These are phyloP conservation scores for Petrosia ficiformis DNA, from an alignment of 37 sponge, comb jelly and placozoan species.

Conservation along the genomic window DNA sequence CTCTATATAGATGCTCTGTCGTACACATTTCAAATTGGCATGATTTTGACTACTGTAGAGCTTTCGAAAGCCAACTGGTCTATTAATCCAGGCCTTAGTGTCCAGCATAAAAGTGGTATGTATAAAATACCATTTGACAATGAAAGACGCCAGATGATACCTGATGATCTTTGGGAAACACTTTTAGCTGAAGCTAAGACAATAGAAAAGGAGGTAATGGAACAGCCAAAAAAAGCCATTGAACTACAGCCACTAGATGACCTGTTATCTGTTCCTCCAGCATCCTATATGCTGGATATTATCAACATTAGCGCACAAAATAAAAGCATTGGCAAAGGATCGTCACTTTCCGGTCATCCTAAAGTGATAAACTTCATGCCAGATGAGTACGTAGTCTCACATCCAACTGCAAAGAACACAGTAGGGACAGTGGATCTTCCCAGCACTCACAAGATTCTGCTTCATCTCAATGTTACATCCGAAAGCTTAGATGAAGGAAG, in stretches of 20 bases:
- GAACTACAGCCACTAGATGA: background rate
- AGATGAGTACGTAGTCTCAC: too few relatives aligned
- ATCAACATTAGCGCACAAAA: background rate
- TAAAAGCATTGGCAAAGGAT: too few relatives aligned
- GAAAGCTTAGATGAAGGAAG: too few relatives aligned
- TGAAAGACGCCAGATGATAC: background rate
- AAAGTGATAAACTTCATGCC: too few relatives aligned
- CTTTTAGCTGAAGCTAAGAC: background rate
- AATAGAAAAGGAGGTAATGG: background rate
- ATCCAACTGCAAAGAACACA: too few relatives aligned
- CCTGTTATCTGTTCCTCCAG: background rate
- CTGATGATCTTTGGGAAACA: background rate
- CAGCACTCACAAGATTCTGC: too few relatives aligned
- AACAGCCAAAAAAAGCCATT: background rate
- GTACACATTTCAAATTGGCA: too few relatives aligned
- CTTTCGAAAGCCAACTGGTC: background rate
- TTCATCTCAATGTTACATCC: too few relatives aligned
- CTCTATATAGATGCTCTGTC: too few relatives aligned
- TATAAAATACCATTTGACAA: background rate
- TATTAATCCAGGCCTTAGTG: background rate
- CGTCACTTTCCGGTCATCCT: too few relatives aligned
- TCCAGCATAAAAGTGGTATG: background rate
- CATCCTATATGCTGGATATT: conserved; percentile 1
- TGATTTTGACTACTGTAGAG: too few relatives aligned
- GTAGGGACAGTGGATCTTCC: too few relatives aligned